Conservation (phyloP, 2,797 vertebrate species). For the Argya squamiceps region DNA sequence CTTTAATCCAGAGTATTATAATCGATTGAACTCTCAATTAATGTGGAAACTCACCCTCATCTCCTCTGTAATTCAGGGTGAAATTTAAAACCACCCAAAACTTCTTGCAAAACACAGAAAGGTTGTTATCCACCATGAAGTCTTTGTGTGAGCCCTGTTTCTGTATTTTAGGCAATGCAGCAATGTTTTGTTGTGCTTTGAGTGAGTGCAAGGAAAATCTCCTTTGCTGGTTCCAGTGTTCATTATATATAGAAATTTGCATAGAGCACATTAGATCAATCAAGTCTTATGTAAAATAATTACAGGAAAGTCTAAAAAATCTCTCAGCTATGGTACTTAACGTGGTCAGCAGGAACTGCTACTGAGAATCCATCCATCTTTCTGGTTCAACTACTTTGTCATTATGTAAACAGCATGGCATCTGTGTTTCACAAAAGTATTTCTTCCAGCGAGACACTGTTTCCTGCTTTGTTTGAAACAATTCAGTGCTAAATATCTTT, state of each 20-base stretch:
- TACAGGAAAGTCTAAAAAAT: constrained; percentile 21
- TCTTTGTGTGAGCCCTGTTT: background rate
- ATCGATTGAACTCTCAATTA: constrained; percentile 20
- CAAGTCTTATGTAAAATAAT: constrained; percentile 1
- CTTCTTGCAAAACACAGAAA: background rate
- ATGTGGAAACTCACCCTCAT: constrained; percentile 31
- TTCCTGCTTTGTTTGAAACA: background rate
- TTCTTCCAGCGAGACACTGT: constrained; percentile 15
- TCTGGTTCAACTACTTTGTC: constrained; percentile 55
- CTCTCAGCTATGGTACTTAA: background rate
- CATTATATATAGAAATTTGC: constrained; percentile 35
- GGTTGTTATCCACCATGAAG: constrained; percentile 24
- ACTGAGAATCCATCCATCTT: constrained; percentile 35
- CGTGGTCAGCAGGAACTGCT: constrained; percentile 17
- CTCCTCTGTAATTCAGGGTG: constrained; percentile 23
- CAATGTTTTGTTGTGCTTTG: background rate
- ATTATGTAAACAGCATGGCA: constrained; percentile 54
- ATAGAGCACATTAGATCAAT: constrained; percentile 26
- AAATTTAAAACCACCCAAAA: constrained; percentile 13
- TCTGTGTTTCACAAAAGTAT: background rate
- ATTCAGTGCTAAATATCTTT: background rate
- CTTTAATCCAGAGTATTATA: background rate
- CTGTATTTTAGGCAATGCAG: background rate
- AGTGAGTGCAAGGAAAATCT: constrained; percentile 10
- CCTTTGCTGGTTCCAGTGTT: background rate